Evolutionary conservation across 2,888 invertebrate species (phyloP).

Genomic region (Hoplodrina blanda): DNA sequence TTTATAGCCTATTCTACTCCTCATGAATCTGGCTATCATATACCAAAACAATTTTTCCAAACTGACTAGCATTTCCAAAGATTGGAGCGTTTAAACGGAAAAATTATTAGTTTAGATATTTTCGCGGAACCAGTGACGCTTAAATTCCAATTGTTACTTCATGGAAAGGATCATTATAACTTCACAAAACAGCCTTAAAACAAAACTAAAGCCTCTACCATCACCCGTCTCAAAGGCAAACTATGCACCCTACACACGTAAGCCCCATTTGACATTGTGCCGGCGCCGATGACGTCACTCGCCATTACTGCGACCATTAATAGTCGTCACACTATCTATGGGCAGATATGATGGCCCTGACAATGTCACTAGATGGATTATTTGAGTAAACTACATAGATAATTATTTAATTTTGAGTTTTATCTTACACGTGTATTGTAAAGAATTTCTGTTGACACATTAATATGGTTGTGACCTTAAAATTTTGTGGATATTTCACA

Average conservation of each 20-base stretch:
- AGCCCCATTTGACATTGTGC: constrained; percentile 33
- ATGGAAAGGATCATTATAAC: too few relatives aligned
- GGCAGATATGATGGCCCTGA: constrained; percentile 43
- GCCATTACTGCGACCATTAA: constrained; percentile 44
- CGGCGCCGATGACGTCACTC: constrained; percentile 51
- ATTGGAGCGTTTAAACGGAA: too few relatives aligned
- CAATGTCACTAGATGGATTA: constrained; percentile 32
- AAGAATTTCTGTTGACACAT: constrained; percentile 17
- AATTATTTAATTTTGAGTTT: neutral
- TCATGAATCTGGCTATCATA: too few relatives aligned
- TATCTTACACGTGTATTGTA: neutral
- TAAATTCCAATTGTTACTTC: too few relatives aligned
- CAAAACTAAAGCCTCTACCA: constrained; percentile 13
- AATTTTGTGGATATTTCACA: neutral
- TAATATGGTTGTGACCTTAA: neutral
- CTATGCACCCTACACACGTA: constrained; percentile 45
- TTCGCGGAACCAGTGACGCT: too few relatives aligned
- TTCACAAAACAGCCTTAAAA: too few relatives aligned
- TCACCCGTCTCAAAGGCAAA: constrained; percentile 13
- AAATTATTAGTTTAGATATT: too few relatives aligned
- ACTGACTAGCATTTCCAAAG: too few relatives aligned
- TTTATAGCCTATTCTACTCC: too few relatives aligned
- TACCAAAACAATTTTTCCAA: too few relatives aligned
- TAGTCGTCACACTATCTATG: constrained; percentile 47
- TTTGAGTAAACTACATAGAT: constrained; percentile 17